Conservation (phyloP, 2,113 vertebrate species). For the Anhinga rufa region DNA sequence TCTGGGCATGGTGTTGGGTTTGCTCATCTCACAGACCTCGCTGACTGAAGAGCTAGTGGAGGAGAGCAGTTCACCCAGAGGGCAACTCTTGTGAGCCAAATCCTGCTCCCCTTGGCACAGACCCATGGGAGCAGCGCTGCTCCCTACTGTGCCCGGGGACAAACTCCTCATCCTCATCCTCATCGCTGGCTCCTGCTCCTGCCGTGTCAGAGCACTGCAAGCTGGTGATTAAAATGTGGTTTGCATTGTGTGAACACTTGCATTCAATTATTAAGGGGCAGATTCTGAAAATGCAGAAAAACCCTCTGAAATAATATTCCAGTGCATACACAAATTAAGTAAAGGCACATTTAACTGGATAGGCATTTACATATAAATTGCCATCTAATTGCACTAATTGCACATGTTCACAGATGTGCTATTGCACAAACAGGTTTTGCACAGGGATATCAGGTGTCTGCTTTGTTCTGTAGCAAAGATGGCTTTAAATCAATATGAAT, state of each 20-base stretch:
- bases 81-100: not conserved
- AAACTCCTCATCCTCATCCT: not conserved
- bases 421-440: constrained; percentile 28
- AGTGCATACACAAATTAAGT: not conserved
- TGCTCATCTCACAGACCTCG: not conserved
- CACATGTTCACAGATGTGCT: constrained; percentile 7
- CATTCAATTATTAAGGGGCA: not conserved
- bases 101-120: not conserved
- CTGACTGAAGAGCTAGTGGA: not conserved
- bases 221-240: not conserved
- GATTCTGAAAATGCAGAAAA: not conserved
- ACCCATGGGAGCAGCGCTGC: fast-evolving
- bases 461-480: constrained; percentile 12
- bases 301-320: not conserved
- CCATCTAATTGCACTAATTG: constrained; percentile 46
- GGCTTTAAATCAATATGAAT: not conserved
- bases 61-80: not conserved
- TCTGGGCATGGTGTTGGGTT: not conserved
- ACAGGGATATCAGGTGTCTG: constrained; percentile 31
- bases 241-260: not conserved
- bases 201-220: fast-evolving
- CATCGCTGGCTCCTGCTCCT: fast-evolving
- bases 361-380: constrained; percentile 59
- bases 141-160: fast-evolving
- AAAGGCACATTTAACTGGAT: not conserved